These are phyloP conservation scores for Apotomis capreana DNA, from an alignment of 2,888 invertebrate species.

Conservation along the genomic window DNA sequence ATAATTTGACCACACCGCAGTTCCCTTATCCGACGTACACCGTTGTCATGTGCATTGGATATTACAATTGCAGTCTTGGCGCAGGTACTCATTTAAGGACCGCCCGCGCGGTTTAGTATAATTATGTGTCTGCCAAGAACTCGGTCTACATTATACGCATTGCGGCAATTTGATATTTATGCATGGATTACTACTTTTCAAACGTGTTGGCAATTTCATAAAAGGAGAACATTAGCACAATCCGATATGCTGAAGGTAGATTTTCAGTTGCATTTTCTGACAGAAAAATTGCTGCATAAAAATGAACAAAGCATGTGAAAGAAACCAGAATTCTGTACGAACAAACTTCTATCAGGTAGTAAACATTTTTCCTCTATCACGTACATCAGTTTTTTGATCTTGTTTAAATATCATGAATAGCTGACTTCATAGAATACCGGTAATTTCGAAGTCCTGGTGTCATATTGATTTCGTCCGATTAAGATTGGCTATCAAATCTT, in stretches of 20 bases:
- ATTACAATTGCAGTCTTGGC: constrained; percentile 31
- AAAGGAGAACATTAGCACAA: not conserved
- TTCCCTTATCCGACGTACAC: constrained; percentile 6
- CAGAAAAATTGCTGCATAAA: not conserved
- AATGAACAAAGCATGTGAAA: not conserved
- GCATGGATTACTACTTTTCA: constrained; percentile 12
- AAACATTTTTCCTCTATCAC: too few relatives aligned
- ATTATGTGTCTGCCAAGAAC: constrained; percentile 27
- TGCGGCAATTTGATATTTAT: constrained; percentile 28
- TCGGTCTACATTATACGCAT: constrained; percentile 24
- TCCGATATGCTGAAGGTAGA: not conserved
- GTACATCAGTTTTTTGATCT: too few relatives aligned
- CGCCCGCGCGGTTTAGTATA: constrained; percentile 28
- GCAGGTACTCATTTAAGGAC: constrained; percentile 39
- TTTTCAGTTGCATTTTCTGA: not conserved
- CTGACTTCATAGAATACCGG: too few relatives aligned
- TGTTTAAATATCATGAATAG: too few relatives aligned
- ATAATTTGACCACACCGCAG: constrained; percentile 27
- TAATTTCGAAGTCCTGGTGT: too few relatives aligned
- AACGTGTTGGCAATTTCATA: constrained; percentile 19
- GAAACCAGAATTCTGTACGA: too few relatives aligned
- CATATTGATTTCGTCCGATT: too few relatives aligned
- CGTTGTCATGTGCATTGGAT: constrained; percentile 26
- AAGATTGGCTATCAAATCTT: too few relatives aligned
- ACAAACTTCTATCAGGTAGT: too few relatives aligned